Conservation (phyloP, 2,113 vertebrate species). For the Scatophagus argus region DNA sequence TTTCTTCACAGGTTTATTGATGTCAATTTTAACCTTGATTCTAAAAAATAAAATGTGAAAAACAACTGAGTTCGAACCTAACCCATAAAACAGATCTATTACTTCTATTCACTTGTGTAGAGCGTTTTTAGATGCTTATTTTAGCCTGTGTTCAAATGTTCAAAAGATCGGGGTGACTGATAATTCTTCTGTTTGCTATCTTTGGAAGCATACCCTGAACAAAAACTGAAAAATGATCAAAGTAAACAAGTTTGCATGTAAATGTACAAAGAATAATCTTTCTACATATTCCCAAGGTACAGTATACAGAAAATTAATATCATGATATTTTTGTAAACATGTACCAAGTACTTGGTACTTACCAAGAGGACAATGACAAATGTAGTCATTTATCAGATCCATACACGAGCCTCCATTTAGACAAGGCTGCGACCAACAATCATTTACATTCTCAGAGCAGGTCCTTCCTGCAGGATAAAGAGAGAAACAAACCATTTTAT, state of each 20-base stretch:
- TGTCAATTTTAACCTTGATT: background rate
- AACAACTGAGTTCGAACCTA: background rate
- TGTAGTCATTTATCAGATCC: conserved; percentile 81
- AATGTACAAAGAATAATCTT: conserved; percentile 17
- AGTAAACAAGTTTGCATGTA: conserved; percentile 22
- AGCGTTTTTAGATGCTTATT: background rate
- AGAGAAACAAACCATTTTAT: conserved; percentile 37
- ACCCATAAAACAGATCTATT: conserved; percentile 14
- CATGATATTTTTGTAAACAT: conserved; percentile 65
- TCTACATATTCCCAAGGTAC: conserved; percentile 31
- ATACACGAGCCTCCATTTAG: conserved; percentile 85
- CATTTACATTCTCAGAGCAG: conserved; percentile 74
- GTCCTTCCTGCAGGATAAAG: conserved; percentile 77
- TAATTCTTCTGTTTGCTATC: background rate
- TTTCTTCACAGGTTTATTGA: background rate
- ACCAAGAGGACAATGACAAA: conserved; percentile 84
- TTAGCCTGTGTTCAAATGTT: conserved; percentile 8
- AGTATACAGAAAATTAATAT: conserved; percentile 38
- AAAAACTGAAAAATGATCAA: conserved; percentile 27
- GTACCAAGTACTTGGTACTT: conserved; percentile 64
- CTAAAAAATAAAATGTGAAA: background rate
- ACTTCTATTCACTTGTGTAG: background rate
- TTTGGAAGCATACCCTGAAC: conserved; percentile 20
- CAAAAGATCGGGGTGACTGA: background rate
- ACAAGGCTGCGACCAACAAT: conserved; percentile 82